Conservation (phyloP, 2,113 vertebrate species). For the Bos indicus region DNA sequence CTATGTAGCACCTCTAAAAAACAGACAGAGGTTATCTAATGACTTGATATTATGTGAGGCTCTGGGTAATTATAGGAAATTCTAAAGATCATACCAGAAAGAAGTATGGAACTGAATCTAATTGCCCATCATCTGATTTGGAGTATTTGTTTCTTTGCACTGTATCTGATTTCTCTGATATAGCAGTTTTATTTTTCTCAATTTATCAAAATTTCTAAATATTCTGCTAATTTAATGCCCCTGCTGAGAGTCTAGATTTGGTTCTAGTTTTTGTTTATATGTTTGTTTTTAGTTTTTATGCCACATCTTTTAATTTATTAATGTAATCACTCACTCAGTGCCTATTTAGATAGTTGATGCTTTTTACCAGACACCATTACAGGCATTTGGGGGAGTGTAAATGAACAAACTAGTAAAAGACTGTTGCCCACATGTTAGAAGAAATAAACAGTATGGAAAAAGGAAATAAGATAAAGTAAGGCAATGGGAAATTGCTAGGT, state of each 20-base stretch:
- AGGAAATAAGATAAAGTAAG: neutral
- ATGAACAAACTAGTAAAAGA: neutral
- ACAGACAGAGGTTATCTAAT: neutral
- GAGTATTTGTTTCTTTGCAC: neutral
- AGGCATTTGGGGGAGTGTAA: neutral
- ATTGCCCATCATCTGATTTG: neutral
- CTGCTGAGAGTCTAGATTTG: neutral
- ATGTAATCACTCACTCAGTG: neutral
- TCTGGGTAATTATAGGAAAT: neutral
- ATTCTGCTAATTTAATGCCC: neutral
- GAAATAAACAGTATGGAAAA: neutral
- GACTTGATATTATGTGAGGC: neutral
- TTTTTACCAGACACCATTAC: neutral
- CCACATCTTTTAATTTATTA: neutral
- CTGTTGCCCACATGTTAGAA: neutral
- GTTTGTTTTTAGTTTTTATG: neutral
- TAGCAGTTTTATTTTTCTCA: neutral
- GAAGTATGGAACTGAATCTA: neutral
- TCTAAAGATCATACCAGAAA: neutral
- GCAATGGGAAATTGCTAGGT: neutral
- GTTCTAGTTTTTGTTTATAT: neutral
- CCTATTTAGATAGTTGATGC: neutral
- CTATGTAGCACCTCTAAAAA: neutral
- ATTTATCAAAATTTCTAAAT: neutral
- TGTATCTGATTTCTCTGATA: neutral